Evolutionary conservation across 2,797 vertebrate species (phyloP).

Genomic region (Enteromius unitaeniatus): DNA sequence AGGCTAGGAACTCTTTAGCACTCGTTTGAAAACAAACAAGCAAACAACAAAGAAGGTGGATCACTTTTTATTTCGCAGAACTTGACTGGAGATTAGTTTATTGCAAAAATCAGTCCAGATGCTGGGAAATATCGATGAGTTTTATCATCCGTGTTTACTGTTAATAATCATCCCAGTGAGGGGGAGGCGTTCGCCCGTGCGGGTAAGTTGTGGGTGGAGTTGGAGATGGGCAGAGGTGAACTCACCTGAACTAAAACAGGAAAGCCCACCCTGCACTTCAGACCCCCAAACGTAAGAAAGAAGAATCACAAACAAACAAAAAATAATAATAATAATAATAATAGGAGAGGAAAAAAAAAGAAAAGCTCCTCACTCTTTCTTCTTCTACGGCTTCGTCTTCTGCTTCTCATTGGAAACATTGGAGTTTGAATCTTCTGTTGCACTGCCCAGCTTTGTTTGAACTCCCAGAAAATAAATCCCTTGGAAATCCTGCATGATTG

Average conservation of each 20-base stretch:
- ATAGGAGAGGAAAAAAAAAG: constrained; percentile 53
- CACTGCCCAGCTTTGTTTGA: constrained; percentile 76
- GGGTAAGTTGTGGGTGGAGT: constrained; percentile 67
- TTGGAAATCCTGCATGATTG: constrained; percentile 84
- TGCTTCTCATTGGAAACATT: constrained; percentile 76
- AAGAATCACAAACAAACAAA: constrained; percentile 67
- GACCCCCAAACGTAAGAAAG: constrained; percentile 63
- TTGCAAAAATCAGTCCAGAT: constrained; percentile 77
- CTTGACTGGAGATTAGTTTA: constrained; percentile 72
- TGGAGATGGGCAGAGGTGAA: constrained; percentile 44
- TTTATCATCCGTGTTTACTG: constrained; percentile 94
- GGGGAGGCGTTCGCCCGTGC: constrained; percentile 69
- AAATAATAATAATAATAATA: not conserved
- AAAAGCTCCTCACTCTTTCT: constrained; percentile 80
- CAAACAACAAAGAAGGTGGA: constrained; percentile 59
- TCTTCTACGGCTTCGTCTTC: constrained; percentile 71
- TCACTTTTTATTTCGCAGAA: constrained; percentile 69
- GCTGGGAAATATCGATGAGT: constrained; percentile 93
- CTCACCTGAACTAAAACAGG: constrained; percentile 61
- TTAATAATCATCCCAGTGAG: constrained; percentile 77
- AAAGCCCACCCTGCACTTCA: constrained; percentile 56
- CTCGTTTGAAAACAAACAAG: constrained; percentile 47
- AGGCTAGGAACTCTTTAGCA: constrained; percentile 53
- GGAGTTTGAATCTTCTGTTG: constrained; percentile 85
- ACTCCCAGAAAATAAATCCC: constrained; percentile 70